Percentiles rank a stretch among this genome's conserved stretches.
phyloP scores from a whole-genome alignment of 2,888 invertebrate genomes.

The Gortyna flavago region DNA sequence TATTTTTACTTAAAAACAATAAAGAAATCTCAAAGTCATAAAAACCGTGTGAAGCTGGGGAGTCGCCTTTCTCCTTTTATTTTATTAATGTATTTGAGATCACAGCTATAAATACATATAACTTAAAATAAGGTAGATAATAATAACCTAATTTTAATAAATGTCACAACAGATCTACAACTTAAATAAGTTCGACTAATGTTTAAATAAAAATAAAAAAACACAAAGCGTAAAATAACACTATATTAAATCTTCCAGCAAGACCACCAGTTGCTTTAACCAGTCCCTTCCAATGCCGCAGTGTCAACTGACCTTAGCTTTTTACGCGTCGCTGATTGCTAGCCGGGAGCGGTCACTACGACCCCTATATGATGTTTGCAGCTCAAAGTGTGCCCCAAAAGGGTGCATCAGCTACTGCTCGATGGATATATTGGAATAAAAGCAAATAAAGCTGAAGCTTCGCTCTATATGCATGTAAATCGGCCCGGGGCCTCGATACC shows the following conservation, averaged over 20 bases:
- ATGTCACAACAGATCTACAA: background rate
- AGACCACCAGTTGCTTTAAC: constrained; percentile 39
- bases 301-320: constrained; percentile 36
- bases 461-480: constrained; percentile 87
- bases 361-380: constrained; percentile 65
- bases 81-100: background rate
- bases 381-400: constrained; percentile 73
- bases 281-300: background rate
- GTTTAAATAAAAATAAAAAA: background rate
- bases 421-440: constrained; percentile 78
- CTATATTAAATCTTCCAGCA: background rate
- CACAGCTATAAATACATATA: too few species aligned
- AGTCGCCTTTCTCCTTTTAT: background rate
- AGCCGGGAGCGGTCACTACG: constrained; percentile 60
- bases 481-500: constrained; percentile 78
- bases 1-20: background rate
- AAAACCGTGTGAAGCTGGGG: background rate
- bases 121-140: too few species aligned
- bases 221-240: background rate
- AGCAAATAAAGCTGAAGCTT: constrained; percentile 77
- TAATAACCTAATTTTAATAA: background rate
- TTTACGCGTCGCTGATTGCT: constrained; percentile 22
- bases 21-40: background rate
- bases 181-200: background rate
- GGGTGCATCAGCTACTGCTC: constrained; percentile 67